Evolutionary conservation across 2,113 vertebrate species (phyloP).

Genomic region (Corvus cornix): DNA sequence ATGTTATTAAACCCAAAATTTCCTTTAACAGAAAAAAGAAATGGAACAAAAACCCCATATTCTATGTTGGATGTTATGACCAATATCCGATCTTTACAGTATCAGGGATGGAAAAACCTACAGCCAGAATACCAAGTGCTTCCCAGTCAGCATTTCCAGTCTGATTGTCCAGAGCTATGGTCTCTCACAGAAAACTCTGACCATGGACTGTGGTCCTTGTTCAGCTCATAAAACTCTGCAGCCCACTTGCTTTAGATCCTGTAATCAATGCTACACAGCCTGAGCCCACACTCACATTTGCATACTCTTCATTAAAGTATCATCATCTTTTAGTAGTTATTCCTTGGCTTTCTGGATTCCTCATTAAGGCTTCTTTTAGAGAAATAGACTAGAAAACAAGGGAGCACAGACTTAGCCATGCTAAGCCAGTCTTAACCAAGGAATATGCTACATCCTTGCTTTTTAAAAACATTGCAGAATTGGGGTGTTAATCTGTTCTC

Average conservation of each 20-base stretch:
- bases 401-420: not conserved
- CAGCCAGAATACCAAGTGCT: not conserved
- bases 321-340: not conserved
- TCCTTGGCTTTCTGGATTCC: not conserved
- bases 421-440: not conserved
- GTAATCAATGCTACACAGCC: not conserved
- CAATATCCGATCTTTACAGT: not conserved
- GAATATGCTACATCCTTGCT: not conserved
- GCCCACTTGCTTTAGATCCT: not conserved
- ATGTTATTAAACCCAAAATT: not conserved
- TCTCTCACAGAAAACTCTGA: not conserved
- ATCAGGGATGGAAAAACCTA: not conserved
- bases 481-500: not conserved
- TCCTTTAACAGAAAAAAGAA: not conserved
- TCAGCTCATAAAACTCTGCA: not conserved
- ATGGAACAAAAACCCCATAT: fast-evolving
- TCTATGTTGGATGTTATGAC: not conserved
- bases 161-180: not conserved
- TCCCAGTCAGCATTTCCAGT: not conserved
- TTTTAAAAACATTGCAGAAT: not conserved
- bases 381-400: not conserved
- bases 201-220: fast-evolving
- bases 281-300: not conserved
- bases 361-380: not conserved
- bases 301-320: not conserved